A percentile compares a stretch with the other conserved stretches of the same genome.
Conservation (phyloP, 2,113 vertebrate genomes). For the Shinisaurus crocodilurus region DNA sequence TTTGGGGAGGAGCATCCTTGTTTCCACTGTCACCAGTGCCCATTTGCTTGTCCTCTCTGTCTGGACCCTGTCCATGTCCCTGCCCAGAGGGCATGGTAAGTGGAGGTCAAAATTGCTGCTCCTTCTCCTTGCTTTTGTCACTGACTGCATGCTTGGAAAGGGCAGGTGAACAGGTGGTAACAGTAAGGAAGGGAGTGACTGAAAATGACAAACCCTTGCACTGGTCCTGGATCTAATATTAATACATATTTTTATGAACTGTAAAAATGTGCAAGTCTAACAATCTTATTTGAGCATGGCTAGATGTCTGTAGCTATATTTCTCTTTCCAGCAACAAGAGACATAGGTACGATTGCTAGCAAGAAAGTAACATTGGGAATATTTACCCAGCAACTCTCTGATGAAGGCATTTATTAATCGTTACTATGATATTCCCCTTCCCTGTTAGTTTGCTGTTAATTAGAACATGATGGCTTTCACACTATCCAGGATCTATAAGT, state of each 20-base stretch:
- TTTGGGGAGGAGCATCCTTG: background rate
- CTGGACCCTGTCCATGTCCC: background rate
- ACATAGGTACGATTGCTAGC: background rate
- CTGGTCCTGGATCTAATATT: background rate
- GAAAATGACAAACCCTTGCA: no score
- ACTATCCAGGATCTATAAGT: background rate
- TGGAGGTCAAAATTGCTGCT: background rate
- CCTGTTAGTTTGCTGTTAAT: background rate
- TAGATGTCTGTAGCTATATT: background rate
- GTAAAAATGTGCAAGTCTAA: background rate
- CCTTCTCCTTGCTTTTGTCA: background rate
- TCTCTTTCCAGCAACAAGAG: background rate
- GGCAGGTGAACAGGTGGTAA: background rate
- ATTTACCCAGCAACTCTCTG: background rate
- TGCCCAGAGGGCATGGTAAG: background rate
- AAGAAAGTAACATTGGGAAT: background rate
- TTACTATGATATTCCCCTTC: background rate
- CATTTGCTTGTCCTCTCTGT: no score
- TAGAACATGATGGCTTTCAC: rapidly evolving
- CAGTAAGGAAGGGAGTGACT: background rate
- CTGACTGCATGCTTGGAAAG: background rate
- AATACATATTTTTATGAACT: background rate
- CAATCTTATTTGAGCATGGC: background rate
- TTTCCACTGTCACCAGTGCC: background rate
- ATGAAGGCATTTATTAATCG: background rate